Evolutionary conservation across 2,797 vertebrate species (phyloP), one percentile per base, ranked within the genome.

Genomic region (Lycodopsis pacificus): DNA sequence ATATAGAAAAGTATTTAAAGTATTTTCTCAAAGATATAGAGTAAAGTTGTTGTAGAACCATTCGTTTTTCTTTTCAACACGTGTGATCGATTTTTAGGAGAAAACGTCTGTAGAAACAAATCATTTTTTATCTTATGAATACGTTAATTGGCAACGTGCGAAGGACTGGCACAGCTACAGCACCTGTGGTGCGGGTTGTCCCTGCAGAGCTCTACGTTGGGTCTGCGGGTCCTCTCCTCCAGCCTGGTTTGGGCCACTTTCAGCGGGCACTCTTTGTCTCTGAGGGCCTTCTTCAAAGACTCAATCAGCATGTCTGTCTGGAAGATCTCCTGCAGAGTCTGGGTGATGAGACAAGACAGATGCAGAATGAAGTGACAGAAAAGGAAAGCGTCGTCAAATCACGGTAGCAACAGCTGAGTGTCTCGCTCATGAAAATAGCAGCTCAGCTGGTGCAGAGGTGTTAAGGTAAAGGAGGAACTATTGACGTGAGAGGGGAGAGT

Each of bases 271-370:
- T 93, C 96, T 75, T 98, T 99, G 73, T 99, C 97, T 78, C 89
- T 91, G 71, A 99, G 94, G 69, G 97, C 96, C 86, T 95, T 97
- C 75, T 89, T 96, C 80, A 99, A 89, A 32, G 94, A 94, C 69
- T 97, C 96, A 9, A 98, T 97, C 71, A 95, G 93, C 89, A 96
- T 95, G 92, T 99, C 97, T 0, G 95, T 95, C 90, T 98, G 96
- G 89, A 97, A 98, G 74, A 99, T 97, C 90, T 98, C 97, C 89
- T 97, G 96, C 20, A 98, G 93, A 0, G 96, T 98, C 98, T 99
- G 81, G 0, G 1, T 10, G 51, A 71, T 34, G 59, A 58, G 34
- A 67, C 2, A 30, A 63, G 49, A 53, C 1, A 2, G 19, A 51
- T 2, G 22, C 22, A 17, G 20, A 0, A 40, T 38, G 4, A 62